Base-by-base conservation (phyloP, 2,113 vertebrate genomes). In the Pimephales promelas region DNA sequence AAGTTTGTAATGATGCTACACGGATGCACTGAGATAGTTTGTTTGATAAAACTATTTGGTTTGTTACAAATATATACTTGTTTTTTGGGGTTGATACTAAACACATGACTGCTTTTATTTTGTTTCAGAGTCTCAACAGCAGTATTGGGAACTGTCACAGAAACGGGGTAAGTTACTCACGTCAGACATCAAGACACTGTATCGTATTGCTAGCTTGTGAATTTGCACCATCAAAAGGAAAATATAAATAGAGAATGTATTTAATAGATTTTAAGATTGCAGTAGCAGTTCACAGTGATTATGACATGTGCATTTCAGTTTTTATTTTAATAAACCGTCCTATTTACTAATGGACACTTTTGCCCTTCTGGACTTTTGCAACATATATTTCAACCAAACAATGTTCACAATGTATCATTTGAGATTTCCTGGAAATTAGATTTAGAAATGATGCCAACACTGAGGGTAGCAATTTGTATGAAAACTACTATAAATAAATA, bases 91-190 rank as follows among this genome's bases (percentile, higher is more conserved):
- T 9, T 72, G 11, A 24, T 24, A 45, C n/a, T 71, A 24, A 71
- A 71, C n/a, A 47, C 6, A n/a, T 40, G 9, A 22, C 36, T 68
- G 20, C 9, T 68, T 4, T 83, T 84, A 5, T 70, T 43, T 76
- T 87, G 85, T 91, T 89, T 78, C 92, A 94, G 94, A 94, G 92
- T 83, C 68, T 92, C 28, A 94, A 86, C 90, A 93, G 94, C 43
- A 95, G 93, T 88, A 88, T 88, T n/a, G 93, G 93, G 57, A 89
- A 85, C 0, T 93, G 89, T 83, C 82, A 92, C n/a, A 93, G 90
- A 89, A 94, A 90, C 52, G 91, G 91, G 66, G 88, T 94, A 83
- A 56, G 90, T 91, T 90, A 90, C 24, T 9, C 24, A 24, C 20
- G 13, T 66, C 62, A n/a, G 49, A 75, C 28, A 56, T 6, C 47